Evolutionary conservation across 2,888 invertebrate genomes (phyloP).

Genomic region (Chloroclystis v-ata): DNA sequence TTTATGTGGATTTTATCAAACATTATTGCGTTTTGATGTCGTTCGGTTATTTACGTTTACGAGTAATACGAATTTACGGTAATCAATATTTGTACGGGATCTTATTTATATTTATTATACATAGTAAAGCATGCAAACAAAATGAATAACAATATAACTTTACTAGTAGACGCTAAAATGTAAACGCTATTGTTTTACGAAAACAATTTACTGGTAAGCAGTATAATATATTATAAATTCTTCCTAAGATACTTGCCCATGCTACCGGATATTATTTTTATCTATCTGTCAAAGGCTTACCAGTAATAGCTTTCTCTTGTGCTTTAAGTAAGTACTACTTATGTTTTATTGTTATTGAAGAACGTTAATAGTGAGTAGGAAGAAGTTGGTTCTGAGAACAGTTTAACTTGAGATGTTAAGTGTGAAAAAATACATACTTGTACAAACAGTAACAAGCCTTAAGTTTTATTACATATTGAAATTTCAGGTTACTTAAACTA

Average conservation of each 20-base stretch:
- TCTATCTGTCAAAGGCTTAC: constrained; percentile 21
- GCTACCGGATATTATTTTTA: constrained; percentile 25
- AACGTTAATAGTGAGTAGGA: constrained; percentile 45
- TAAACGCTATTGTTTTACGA: too few species aligned
- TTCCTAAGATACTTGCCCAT: not conserved
- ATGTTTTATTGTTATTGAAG: constrained; percentile 31
- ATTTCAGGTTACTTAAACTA: too few species aligned
- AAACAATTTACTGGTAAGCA: too few species aligned
- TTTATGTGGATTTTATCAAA: constrained; percentile 14
- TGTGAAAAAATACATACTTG: too few species aligned
- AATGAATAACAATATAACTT: too few species aligned
- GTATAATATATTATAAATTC: not conserved
- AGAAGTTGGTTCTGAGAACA: constrained; percentile 43
- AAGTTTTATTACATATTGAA: too few species aligned
- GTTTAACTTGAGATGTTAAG: constrained; percentile 34
- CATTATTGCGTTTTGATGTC: not conserved
- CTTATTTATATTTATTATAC: too few species aligned
- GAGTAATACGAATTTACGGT: too few species aligned
- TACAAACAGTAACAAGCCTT: too few species aligned
- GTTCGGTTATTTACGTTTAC: not conserved
- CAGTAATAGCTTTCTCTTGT: constrained; percentile 26
- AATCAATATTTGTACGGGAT: too few species aligned
- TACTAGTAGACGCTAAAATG: too few species aligned
- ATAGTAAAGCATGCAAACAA: too few species aligned
- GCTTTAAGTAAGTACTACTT: constrained; percentile 27